Conservation (phyloP, 2,888 invertebrate genomes). For the Oscheius sp. region DNA sequence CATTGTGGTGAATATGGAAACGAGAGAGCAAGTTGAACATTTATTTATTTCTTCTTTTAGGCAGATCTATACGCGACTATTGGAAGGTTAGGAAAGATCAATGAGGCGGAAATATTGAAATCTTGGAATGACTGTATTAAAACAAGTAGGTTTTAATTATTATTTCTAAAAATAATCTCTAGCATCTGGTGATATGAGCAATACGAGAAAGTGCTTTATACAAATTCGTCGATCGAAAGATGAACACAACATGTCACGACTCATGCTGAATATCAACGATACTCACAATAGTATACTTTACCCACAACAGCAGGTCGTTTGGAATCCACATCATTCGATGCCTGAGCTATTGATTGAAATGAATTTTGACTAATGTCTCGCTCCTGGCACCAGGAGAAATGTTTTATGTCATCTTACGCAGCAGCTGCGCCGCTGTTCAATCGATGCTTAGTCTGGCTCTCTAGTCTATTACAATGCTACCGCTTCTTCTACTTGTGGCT, state of each 20-base stretch:
- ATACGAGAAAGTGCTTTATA: no score
- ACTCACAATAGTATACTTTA: background rate
- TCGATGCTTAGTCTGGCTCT: conserved; percentile 22
- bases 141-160: background rate
- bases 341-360: background rate
- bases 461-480: conserved; percentile 6
- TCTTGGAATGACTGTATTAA: background rate
- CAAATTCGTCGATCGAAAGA: no score
- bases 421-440: conserved; percentile 18
- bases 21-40: background rate
- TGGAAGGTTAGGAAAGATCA: background rate
- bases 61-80: conserved; percentile 18
- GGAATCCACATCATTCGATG: background rate
- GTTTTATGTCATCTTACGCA: background rate
- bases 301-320: conserved; percentile 9
- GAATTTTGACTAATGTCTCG: background rate
- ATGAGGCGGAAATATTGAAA: background rate
- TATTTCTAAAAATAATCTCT: no score
- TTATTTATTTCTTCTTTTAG: background rate
- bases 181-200: no score
- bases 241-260: no score
- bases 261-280: conserved; percentile 5
- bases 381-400: background rate
- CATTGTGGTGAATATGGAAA: conserved; percentile 15
- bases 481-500: conserved; percentile 2